phyloP scores from a whole-genome alignment of 2,113 vertebrate species.

The Camelus bactrianus region DNA sequence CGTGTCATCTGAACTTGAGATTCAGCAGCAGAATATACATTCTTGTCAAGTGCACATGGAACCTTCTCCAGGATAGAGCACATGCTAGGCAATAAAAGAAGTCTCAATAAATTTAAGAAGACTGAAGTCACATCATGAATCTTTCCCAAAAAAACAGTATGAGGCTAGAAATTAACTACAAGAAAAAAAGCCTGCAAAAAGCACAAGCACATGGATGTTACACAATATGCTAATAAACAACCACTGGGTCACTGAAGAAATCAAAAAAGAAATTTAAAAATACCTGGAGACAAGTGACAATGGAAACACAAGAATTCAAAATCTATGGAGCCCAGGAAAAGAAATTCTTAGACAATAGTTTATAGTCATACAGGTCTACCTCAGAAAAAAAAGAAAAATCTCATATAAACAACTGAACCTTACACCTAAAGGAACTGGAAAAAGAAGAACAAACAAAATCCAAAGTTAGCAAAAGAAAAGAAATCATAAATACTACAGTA shows the following conservation, averaged over 20 bases:
- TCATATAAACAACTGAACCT: neutral
- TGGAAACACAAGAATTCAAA: neutral
- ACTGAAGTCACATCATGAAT: neutral
- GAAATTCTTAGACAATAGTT: neutral
- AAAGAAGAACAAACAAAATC: neutral
- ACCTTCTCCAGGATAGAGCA: neutral
- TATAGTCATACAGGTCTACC: neutral
- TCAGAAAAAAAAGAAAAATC: neutral
- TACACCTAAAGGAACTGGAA: neutral
- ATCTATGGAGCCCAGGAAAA: neutral
- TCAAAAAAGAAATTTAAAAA: neutral
- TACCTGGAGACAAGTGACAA: neutral
- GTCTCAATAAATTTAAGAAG: neutral
- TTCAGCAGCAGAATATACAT: neutral
- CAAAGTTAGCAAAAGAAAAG: neutral
- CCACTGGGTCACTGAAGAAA: neutral
- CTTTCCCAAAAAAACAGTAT: neutral
- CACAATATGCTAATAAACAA: neutral
- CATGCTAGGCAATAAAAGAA: neutral
- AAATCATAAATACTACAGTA: neutral
- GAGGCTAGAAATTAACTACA: neutral
- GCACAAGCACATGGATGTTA: neutral
- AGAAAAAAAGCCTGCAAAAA: neutral
- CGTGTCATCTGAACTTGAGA: fast-evolving
- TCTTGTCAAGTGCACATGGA: neutral